Percentiles rank a stretch among this genome's conserved stretches.
Evolutionary conservation across 2,797 vertebrate genomes (phyloP).

Genomic region (Momotus momota): DNA sequence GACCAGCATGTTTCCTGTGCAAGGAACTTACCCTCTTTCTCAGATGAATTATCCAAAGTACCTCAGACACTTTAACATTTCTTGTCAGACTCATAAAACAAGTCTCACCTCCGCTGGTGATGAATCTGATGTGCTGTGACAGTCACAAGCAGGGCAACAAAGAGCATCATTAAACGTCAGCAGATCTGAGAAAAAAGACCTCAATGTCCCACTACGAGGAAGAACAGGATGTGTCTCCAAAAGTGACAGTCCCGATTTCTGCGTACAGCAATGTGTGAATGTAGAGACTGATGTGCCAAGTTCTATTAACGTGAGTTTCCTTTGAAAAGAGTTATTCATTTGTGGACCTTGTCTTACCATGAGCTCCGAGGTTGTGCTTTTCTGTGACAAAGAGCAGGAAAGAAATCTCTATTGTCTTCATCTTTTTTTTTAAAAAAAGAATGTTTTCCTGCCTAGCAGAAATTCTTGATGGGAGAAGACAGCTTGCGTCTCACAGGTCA

Average conservation of each 20-base stretch:
- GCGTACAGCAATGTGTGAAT: background rate
- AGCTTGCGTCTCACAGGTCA: background rate
- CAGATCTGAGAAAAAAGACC: background rate
- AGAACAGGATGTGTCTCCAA: background rate
- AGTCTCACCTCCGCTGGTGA: background rate
- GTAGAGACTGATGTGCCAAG: background rate
- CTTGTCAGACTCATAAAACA: constrained; percentile 20
- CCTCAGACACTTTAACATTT: background rate
- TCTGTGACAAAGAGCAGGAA: background rate
- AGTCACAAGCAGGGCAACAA: constrained; percentile 32
- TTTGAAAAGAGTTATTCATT: background rate
- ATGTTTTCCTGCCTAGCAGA: background rate
- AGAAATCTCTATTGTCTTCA: background rate
- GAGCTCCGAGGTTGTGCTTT: background rate
- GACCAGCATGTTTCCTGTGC: background rate
- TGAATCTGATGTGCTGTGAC: constrained; percentile 8
- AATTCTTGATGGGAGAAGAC: background rate
- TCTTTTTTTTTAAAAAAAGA: background rate
- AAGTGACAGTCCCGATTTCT: background rate
- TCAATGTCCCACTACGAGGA: background rate
- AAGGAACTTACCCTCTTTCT: background rate
- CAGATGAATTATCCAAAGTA: background rate
- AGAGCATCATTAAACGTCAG: background rate
- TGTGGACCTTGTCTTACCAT: background rate
- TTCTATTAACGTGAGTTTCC: background rate